Evolutionary conservation across 2,797 vertebrate genomes (phyloP), one percentile per base, ranked within the genome.

Genomic region (Cossypha heuglini): DNA sequence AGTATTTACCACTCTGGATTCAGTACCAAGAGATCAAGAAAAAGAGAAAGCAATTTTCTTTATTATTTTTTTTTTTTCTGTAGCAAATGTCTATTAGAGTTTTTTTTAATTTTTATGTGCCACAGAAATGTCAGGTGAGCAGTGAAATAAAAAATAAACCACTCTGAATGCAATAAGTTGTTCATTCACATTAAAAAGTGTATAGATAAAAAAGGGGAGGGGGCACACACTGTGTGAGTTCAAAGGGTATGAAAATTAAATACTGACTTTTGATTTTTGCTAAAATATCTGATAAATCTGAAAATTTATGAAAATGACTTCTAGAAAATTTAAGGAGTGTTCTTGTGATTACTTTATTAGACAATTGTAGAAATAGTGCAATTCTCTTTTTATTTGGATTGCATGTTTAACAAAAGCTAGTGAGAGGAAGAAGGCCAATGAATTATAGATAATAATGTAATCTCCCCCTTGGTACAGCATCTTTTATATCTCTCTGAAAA

Each of bases 161-260:
- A 13, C 5, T 51, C 15, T n/a, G 8, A 73, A 79, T 46, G 5
- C 12, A 67, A 69, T 52, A 78, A 67, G 55, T 11, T 0, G 3
- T 67, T 79, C 2, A 57, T 85, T 45, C 4, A 13, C 6, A 33
- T 52, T 68, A 46, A 74, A 87, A 69, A 28, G 16, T 43, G 1
- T 11, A 45, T 16, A 43, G 19, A 48, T 48, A 1, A 43, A 48
- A 64, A 68, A 6, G 1, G 4, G 14, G 6, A 2, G 4, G 20
- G 4, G 3, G 6, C 3, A 51, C 7, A 51, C 5, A 9, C 28
- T 0, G 0, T 63, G 8, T 55, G 11, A 48, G 8, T 69, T 82
- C n/a, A 73, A 69, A 75, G 4, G 1, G 3, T 28, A 54, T 46
- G 6, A 18, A 66, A 87, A 76, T 4, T 28, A 9, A 79, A 59